Evolutionary conservation across 1,140 invertebrate genomes (phyloP), one percentile per base, ranked within the genome.

Genomic region (Brachionus koreanus): DNA sequence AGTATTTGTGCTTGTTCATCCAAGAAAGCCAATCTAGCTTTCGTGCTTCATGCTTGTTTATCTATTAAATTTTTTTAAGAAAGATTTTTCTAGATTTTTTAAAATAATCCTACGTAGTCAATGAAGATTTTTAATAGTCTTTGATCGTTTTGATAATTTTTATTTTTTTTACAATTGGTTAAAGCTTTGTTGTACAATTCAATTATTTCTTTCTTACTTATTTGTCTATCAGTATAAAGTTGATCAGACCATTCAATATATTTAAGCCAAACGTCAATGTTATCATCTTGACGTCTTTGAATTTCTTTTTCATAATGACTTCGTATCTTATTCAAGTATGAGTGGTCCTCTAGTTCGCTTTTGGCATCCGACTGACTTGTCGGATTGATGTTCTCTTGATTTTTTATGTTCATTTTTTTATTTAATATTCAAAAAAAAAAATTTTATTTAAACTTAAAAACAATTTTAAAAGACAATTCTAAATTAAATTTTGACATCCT

Each of bases 231-330:
- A 5, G 13, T 25, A 12, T 46, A 74, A 12, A 74, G 25, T 46
- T 74, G 69, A 46, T 74, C 69, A 5, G 69, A 74, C 37, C 37
- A 74, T 74, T 74, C 69, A 23, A 74, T 10, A 74, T 74, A 74
- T 12, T 25, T 39, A 9, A 74, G 25, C 69, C 69, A 74, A 43
- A 74, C 23, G 43, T 74, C 69, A 46, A 74, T 74, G 9, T 16
- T 25, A 5, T 74, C 65, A 69, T 69, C 65, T 13, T 39, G 33
- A 6, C 35, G 29, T 74, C 43, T 43, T 25, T 74, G 39, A 29
- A 74, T 74, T 74, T 74, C 42, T 46, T 74, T 74, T 74, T 74
- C 23, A 19, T 46, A 74, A 25, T 29, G 42, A 10, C 10, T 74
- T n/a, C 25, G 16, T 43, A 74, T 74, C 23, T 23, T 16, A 46